These are phyloP conservation scores for Galerucella pusilla DNA, from an alignment of 2,888 invertebrate genomes.

Conservation along the genomic window DNA sequence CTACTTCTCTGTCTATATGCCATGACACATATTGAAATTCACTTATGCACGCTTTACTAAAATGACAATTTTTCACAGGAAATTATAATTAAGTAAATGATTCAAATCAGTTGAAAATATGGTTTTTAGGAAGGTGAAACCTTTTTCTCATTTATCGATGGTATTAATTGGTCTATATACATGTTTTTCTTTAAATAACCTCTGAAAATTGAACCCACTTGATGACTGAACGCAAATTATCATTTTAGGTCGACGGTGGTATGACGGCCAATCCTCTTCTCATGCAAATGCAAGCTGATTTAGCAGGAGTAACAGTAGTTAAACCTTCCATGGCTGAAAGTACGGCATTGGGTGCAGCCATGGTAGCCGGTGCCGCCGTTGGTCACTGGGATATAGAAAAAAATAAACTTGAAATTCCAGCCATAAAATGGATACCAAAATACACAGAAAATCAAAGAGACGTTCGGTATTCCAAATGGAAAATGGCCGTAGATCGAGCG, in stretches of 20 bases:
- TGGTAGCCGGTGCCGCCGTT: slow-evolving; percentile 87
- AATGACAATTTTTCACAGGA: no score
- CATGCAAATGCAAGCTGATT: slow-evolving; percentile 95
- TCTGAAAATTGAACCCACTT: no score
- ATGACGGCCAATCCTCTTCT: slow-evolving; percentile 92
- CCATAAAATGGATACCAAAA: slow-evolving; percentile 75
- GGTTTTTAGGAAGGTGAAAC: no score
- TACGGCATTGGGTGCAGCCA: slow-evolving; percentile 93
- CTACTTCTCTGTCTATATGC: no score
- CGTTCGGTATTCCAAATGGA: slow-evolving; percentile 86
- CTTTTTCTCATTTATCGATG: no score
- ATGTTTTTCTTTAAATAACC: no score
- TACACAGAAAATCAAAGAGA: slow-evolving; percentile 83
- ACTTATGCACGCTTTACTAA: no score
- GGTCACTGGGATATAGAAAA: slow-evolving; percentile 65
- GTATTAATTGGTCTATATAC: no score
- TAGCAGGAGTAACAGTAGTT: slow-evolving; percentile 80
- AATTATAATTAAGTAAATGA: no score
- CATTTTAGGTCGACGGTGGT: slow-evolving; percentile 86
- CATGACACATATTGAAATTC: no score
- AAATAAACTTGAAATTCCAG: slow-evolving; percentile 61
- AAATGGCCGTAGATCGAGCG: slow-evolving; percentile 88
- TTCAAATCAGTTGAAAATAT: no score
- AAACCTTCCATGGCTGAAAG: slow-evolving; percentile 92
- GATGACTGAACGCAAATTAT: not conserved